Evolutionary conservation across 1,140 invertebrate species (phyloP), one percentile per base, ranked within the genome.

Genomic region (Pectinophora gossypiella): DNA sequence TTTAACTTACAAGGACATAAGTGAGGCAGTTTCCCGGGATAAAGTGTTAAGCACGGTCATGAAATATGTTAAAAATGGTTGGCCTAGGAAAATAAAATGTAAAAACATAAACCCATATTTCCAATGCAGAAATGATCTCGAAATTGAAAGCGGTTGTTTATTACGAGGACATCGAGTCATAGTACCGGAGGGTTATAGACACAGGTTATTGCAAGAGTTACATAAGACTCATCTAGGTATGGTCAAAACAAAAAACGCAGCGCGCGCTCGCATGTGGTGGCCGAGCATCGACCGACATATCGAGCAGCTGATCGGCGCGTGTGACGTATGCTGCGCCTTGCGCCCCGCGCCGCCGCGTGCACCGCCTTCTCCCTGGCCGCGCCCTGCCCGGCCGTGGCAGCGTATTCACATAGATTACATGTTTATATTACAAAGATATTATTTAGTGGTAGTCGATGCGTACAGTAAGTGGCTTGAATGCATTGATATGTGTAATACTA

Each of bases 391-490:
- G 7, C 46, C 45, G 0, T 54, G 52, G 52, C 16, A 48, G 1
- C 55, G 62, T 32, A 36, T 64, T 6, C 61, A 64, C 36, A 59
- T 59, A 1, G 61, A 64, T 23, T 64, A 64, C n/a, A 52, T 64
- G 51, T 13, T 38, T 9, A 23, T 63, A 21, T 47, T 21, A 0
- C 51, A 56, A 32, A 23, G 16, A 1, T 22, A 48, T 12, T 67
- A 62, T 50, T 45, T 67, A 16, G 15, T 60, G 0, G 51, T 67
- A 10, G 20, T 63, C 7, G 60, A 60, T 45, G 40, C 56, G 5
- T 56, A 21, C 21, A 51, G 32, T 45, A 64, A 64, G 27, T 64
- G 61, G 61, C 13, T 59, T 5, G 61, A 64, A 44, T 64, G 56
- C 16, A 13, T 59, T 15, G 12, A 56, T 12, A 56, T 59, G 56